These are phyloP conservation scores for Smutsia gigantea DNA, from an alignment of 2,797 vertebrate species.

Conservation along the genomic window DNA sequence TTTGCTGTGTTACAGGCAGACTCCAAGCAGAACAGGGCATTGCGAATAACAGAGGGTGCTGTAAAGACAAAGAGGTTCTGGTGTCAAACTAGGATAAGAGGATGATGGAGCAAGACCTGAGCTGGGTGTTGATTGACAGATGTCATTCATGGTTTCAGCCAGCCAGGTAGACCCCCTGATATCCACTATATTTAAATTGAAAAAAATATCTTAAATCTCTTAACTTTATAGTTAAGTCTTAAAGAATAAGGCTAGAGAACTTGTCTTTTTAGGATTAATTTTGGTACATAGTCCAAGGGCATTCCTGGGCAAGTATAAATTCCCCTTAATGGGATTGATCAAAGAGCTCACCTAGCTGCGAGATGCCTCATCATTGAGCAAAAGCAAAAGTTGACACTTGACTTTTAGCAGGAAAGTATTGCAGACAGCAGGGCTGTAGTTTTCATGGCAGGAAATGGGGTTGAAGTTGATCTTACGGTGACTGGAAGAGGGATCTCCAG, in stretches of 20 bases:
- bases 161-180: background rate
- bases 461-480: conserved; percentile 56
- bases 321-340: background rate
- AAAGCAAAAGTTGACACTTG: background rate
- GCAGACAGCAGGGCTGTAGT: background rate
- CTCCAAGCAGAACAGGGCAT: conserved; percentile 80
- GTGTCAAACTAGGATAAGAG: background rate
- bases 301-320: background rate
- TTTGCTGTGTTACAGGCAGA: conserved; percentile 52
- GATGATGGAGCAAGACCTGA: background rate
- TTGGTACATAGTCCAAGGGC: background rate
- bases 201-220: background rate
- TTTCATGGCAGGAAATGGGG: background rate
- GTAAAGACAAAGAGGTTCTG: background rate
- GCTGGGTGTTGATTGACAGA: background rate
- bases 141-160: background rate
- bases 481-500: conserved; percentile 79
- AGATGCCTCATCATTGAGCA: background rate
- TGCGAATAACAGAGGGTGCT: conserved; percentile 78
- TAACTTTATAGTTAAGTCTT: background rate
- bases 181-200: background rate
- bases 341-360: background rate
- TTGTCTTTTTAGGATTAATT: background rate
- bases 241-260: background rate
- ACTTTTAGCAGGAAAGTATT: background rate